A percentile compares a stretch with the other conserved stretches of the same genome.
Conservation (phyloP, 2,888 invertebrate genomes). For the Acronicta alni region DNA sequence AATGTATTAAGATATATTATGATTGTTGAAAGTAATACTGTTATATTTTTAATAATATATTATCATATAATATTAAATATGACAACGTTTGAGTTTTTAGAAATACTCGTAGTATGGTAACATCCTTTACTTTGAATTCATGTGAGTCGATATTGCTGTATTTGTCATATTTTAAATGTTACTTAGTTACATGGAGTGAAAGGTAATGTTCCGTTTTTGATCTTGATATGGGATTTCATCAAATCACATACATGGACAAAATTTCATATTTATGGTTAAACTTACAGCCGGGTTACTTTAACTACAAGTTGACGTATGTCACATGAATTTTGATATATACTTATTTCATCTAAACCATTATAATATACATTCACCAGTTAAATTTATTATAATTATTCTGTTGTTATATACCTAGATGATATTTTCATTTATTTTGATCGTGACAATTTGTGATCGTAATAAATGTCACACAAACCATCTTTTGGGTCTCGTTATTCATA, state of each 20-base stretch:
- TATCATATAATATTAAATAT: too few species aligned
- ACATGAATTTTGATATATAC: slow-evolving; percentile 17
- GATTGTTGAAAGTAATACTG: too few species aligned
- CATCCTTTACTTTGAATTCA: slow-evolving; percentile 38
- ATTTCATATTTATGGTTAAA: slow-evolving; percentile 70
- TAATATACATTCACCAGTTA: background rate
- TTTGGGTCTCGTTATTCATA: background rate
- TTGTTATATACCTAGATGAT: background rate
- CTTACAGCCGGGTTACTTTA: slow-evolving; percentile 53
- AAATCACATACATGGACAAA: slow-evolving; percentile 69
- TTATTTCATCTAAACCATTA: background rate
- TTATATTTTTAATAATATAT: too few species aligned
- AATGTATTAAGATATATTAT: too few species aligned
- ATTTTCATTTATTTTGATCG: too few species aligned
- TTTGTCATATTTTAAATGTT: slow-evolving; percentile 68
- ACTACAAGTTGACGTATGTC: slow-evolving; percentile 15
- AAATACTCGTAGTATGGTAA: background rate
- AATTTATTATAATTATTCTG: background rate
- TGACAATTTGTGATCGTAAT: too few species aligned
- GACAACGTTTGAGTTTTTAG: background rate
- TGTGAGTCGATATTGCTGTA: slow-evolving; percentile 63
- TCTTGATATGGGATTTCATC: slow-evolving; percentile 71
- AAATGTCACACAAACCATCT: too few species aligned
- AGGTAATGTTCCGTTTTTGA: slow-evolving; percentile 78
- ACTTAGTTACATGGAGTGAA: slow-evolving; percentile 72